Conservation (phyloP, 2,113 vertebrate genomes). For the Eira barbara region DNA sequence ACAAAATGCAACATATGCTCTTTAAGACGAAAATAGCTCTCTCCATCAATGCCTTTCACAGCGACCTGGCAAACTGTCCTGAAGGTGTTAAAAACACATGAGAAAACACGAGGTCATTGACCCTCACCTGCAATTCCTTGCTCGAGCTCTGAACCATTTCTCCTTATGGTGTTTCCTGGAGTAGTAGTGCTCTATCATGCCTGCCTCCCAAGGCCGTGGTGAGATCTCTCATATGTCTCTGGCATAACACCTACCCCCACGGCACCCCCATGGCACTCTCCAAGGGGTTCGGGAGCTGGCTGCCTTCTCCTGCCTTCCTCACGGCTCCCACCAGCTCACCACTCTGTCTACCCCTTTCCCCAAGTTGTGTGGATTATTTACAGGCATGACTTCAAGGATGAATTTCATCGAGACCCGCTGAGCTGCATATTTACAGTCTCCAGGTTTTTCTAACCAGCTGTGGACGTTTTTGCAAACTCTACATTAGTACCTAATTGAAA, state of each 20-base stretch:
- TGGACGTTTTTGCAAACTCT: conserved; percentile 49
- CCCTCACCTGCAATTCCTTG: not conserved
- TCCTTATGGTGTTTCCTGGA: not conserved
- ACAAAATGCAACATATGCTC: not conserved
- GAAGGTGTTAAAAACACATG: not conserved
- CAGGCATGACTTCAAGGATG: not conserved
- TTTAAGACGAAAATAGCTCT: not conserved
- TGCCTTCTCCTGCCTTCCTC: not conserved
- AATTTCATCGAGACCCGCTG: conserved; percentile 33
- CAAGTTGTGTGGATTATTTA: not conserved
- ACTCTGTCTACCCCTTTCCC: not conserved
- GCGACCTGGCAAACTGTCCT: not conserved
- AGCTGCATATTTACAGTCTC: conserved; percentile 31
- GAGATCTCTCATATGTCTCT: not conserved
- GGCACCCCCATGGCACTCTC: not conserved
- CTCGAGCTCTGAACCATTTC: not conserved
- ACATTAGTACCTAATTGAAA: conserved; percentile 71
- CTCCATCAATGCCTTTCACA: not conserved
- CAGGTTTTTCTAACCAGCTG: conserved; percentile 52
- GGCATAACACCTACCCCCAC: rapidly evolving
- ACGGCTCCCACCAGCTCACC: rapidly evolving
- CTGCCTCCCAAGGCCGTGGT: not conserved
- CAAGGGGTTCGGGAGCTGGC: too few species aligned
- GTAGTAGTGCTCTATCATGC: not conserved
- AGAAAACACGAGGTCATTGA: not conserved